Evolutionary conservation across 2,113 vertebrate genomes (phyloP).

Genomic region (Sterrhoptilus dennistouni): DNA sequence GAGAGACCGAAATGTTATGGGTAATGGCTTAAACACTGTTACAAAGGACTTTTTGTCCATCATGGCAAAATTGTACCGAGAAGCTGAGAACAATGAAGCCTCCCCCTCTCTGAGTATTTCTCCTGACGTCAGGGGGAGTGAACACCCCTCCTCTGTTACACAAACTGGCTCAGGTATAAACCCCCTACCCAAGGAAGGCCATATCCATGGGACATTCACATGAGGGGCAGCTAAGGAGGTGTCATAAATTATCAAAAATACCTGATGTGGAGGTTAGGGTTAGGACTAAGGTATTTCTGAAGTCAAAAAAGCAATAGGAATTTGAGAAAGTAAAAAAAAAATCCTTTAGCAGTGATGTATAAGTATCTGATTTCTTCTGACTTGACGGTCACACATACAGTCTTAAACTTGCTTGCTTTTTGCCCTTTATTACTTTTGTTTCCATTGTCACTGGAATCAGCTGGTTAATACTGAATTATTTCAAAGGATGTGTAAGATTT

Average conservation of each 20-base stretch:
- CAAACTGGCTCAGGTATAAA: neutral
- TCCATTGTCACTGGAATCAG: neutral
- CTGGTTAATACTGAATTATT: neutral
- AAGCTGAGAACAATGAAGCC: neutral
- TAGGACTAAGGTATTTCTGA: neutral
- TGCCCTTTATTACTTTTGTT: neutral
- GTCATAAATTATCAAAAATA: neutral
- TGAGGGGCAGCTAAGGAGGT: neutral
- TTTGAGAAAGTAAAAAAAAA: neutral
- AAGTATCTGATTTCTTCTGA: neutral
- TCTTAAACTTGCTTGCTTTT: neutral
- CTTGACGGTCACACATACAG: neutral
- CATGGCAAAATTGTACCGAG: neutral
- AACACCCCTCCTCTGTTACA: accelerated
- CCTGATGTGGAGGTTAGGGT: accelerated
- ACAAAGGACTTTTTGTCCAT: neutral
- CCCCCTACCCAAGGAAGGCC: accelerated
- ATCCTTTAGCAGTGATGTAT: neutral
- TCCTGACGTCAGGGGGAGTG: neutral
- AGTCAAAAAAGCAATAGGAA: neutral
- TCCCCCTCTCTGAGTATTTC: neutral
- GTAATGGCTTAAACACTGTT: neutral
- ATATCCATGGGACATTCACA: neutral
- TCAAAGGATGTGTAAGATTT: neutral
- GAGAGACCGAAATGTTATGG: neutral